Conservation (phyloP, 2,113 vertebrate genomes). For the Pseudolaguvia tuberculata region DNA sequence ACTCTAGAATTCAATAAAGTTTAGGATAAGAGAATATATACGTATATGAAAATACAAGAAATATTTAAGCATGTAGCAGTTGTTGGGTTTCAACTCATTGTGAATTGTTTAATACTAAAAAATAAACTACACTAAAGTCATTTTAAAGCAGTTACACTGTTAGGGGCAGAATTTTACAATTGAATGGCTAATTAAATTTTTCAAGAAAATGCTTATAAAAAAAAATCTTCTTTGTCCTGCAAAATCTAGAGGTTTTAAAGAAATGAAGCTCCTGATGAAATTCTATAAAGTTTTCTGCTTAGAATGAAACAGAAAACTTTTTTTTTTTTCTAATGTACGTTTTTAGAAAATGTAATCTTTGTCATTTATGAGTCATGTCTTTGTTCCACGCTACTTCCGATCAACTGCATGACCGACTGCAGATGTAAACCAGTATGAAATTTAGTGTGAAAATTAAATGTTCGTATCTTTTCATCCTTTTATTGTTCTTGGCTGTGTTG, state of each 20-base stretch:
- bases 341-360: conserved; percentile 21
- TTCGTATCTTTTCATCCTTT: conserved; percentile 30
- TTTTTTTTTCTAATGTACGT: conserved; percentile 21
- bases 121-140: conserved; percentile 3
- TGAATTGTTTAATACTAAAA: background rate
- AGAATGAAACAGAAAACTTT: background rate
- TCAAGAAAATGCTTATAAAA: background rate
- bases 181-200: conserved; percentile 10
- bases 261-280: too few relatives aligned
- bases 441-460: conserved; percentile 22
- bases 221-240: conserved; percentile 3
- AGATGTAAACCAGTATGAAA: conserved; percentile 33
- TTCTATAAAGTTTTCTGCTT: too few relatives aligned
- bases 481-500: conserved; percentile 30
- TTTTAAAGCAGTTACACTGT: conserved; percentile 3
- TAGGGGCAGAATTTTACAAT: too few relatives aligned
- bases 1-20: background rate
- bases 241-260: conserved; percentile 17
- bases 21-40: background rate
- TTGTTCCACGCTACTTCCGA: conserved; percentile 24
- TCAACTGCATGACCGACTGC: conserved; percentile 38
- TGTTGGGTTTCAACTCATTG: background rate
- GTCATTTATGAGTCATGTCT: conserved; percentile 28
- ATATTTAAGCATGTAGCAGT: background rate
- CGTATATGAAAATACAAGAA: background rate